Conservation (phyloP, 2,888 invertebrate genomes). For the Dryococelus australis region DNA sequence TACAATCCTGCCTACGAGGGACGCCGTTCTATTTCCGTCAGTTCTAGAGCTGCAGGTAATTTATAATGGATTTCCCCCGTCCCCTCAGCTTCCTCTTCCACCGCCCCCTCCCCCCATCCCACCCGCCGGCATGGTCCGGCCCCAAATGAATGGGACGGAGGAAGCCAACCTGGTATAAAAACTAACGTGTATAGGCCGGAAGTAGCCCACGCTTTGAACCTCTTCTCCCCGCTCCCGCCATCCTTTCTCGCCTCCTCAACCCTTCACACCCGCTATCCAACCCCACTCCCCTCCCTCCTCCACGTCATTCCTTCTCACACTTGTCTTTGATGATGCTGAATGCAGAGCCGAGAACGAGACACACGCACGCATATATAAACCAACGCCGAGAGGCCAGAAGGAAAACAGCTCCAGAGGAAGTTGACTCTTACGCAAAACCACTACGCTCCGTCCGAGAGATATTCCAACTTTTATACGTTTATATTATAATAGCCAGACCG, state of each 20-base stretch:
- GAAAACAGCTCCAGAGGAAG: too few species aligned
- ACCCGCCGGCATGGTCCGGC: background rate
- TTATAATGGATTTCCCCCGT: background rate
- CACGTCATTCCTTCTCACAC: background rate
- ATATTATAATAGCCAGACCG: too few species aligned
- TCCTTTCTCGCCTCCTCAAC: background rate
- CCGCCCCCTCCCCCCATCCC: background rate
- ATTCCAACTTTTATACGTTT: too few species aligned
- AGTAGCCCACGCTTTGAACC: slow-evolving; percentile 16
- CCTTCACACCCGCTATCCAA: background rate
- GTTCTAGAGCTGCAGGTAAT: background rate
- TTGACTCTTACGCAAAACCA: too few species aligned
- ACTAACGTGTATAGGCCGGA: slow-evolving; percentile 11
- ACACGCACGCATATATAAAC: background rate
- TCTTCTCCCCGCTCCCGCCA: background rate
- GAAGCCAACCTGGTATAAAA: slow-evolving; percentile 11
- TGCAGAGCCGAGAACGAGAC: background rate
- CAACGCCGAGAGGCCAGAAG: too few species aligned
- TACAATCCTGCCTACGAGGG: too few species aligned
- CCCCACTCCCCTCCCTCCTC: background rate
- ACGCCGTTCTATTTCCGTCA: slow-evolving; percentile 16
- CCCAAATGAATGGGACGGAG: background rate
- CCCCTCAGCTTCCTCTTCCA: background rate
- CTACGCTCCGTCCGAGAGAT: too few species aligned
- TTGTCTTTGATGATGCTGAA: background rate